A percentile compares a stretch with the other conserved stretches of the same genome.
Evolutionary conservation across 2,113 vertebrate genomes (phyloP).

Genomic region (Chascanopsetta lugubris): DNA sequence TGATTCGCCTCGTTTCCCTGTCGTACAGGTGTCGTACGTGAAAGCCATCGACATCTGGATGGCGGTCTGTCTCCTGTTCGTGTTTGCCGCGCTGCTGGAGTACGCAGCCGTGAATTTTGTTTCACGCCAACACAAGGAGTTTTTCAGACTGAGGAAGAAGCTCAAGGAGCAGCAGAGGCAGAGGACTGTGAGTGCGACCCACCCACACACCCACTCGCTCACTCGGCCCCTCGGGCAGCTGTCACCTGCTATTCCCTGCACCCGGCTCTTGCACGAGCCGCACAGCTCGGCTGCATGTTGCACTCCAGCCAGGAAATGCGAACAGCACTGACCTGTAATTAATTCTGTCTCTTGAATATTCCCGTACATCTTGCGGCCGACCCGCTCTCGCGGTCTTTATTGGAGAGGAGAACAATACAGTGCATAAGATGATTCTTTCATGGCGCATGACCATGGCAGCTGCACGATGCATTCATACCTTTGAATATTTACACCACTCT

Average conservation of each 20-base stretch:
- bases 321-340: constrained; percentile 66
- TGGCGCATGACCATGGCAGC: constrained; percentile 21
- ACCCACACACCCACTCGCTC: constrained; percentile 35
- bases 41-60: constrained; percentile 98
- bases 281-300: constrained; percentile 58
- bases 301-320: constrained; percentile 36
- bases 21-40: constrained; percentile 90
- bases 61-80: constrained; percentile 94
- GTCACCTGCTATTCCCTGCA: constrained; percentile 67
- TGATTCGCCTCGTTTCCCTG: not conserved
- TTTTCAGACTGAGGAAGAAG: constrained; percentile 87
- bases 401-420: constrained; percentile 1
- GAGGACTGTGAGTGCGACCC: constrained; percentile 82
- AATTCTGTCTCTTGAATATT: constrained; percentile 49
- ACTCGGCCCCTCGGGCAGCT: constrained; percentile 63
- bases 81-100: constrained; percentile 92
- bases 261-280: constrained; percentile 53
- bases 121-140: constrained; percentile 94
- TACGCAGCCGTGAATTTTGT: constrained; percentile 95
- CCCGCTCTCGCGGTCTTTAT: constrained; percentile 11
- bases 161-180: constrained; percentile 81
- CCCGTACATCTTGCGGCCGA: constrained; percentile 24
- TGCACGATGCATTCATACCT: constrained; percentile 23
- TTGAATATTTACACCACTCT: constrained; percentile 34
- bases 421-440: constrained; percentile 4